Evolutionary conservation across 2,113 vertebrate genomes (phyloP).

Genomic region (Rhinoderma darwinii): DNA sequence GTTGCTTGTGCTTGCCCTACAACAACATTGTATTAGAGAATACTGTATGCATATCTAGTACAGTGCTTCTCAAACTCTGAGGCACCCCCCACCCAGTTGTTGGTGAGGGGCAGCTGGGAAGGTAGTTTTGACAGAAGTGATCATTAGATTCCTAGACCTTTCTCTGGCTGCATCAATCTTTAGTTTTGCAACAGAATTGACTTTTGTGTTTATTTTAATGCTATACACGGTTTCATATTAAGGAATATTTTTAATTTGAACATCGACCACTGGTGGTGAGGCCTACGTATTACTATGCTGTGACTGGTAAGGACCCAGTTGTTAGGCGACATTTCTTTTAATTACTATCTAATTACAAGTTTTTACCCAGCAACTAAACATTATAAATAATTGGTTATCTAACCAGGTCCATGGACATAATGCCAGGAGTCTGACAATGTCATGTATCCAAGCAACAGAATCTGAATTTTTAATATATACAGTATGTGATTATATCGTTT

Average conservation of each 20-base stretch:
- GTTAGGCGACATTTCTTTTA: not conserved
- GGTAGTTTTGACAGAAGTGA: no score
- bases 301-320: no score
- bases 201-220: no score
- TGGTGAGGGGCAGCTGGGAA: no score
- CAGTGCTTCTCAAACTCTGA: not conserved
- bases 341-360: not conserved
- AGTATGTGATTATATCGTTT: not conserved
- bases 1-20: not conserved
- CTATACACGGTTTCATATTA: no score
- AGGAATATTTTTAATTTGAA: no score
- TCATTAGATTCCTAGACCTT: no score
- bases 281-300: no score
- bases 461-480: not conserved
- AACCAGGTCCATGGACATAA: not conserved
- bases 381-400: not conserved
- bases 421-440: not conserved
- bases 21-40: not conserved
- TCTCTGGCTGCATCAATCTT: no score
- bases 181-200: no score
- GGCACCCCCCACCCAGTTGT: no score
- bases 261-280: no score
- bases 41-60: not conserved
- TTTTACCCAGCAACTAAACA: not conserved
- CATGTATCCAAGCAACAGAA: conserved; percentile 8